Percentiles rank a stretch among this genome's conserved stretches.
Conservation (phyloP, 2,888 invertebrate species). For the Parthenolecanium corni region DNA sequence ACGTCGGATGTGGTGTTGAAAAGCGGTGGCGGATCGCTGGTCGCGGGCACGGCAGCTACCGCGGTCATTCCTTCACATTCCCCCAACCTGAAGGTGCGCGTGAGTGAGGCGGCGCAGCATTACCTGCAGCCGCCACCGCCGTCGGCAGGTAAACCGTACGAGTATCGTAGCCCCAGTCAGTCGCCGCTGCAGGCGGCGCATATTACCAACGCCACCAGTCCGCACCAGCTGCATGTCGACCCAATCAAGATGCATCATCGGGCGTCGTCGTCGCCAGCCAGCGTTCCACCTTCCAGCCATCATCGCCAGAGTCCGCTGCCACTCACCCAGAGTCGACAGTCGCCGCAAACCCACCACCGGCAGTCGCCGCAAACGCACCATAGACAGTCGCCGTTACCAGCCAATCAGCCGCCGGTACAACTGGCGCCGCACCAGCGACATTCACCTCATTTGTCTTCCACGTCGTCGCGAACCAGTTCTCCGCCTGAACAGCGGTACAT, state of each 20-base stretch:
- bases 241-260: background rate
- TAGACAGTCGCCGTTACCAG: conserved; percentile 38
- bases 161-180: conserved; percentile 24
- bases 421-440: conserved; percentile 36
- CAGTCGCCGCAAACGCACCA: conserved; percentile 26
- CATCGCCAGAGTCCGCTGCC: conserved; percentile 4
- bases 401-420: conserved; percentile 38
- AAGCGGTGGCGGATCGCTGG: background rate
- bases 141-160: conserved; percentile 14
- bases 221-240: conserved; percentile 30
- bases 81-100: conserved; percentile 43
- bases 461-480: conserved; percentile 27
- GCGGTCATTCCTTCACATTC: conserved; percentile 35
- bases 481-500: conserved; percentile 32
- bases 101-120: conserved; percentile 39
- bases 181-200: conserved; percentile 21
- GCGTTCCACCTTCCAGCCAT: background rate
- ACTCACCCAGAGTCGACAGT: conserved; percentile 8
- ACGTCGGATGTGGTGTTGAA: background rate
- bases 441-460: conserved; percentile 33
- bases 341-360: conserved; percentile 9
- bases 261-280: background rate
- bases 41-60: conserved; percentile 2
- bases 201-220: conserved; percentile 35
- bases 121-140: conserved; percentile 38